Evolutionary conservation across 2,888 invertebrate genomes (phyloP), one percentile per base, ranked within the genome.

Genomic region (Deladenus siricidicola): DNA sequence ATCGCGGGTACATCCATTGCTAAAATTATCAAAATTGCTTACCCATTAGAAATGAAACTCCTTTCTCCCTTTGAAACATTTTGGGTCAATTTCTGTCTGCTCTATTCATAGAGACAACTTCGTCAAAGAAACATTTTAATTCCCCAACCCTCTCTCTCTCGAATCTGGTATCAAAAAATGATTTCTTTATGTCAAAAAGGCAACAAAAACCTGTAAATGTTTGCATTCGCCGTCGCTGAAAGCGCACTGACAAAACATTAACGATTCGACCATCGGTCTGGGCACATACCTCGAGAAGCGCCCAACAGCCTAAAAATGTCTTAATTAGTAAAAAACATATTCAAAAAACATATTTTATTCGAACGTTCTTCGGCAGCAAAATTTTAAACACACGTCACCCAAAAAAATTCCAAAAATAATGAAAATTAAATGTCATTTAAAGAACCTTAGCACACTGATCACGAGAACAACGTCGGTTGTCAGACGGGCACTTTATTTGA

Each of bases 201-300:
- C n/a, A n/a, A n/a, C n/a, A n/a, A n/a, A n/a, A n/a, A n/a, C 75
- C 71, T 75, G 75, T 42, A 64, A 62, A 8, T 57, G 50, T 14
- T 66, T 54, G 67, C 75, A 75, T 3, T 58, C 60, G 28, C 57
- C 56, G 58, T 75, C 75, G 26, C 61, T 58, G 8, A 67, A 59
- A 10, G 70, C 62, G 58, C 75, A 75, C 54, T 74, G 73, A 58
- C 75, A 75, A 56, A 75, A 75, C 69, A 72, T 71, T 23, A 76
- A 54, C 14, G 72, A 64, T 56, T 76, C 75, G 19, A 69, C 68
- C 6, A 74, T 52, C 1, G 63, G 57, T 14, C 63, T 66, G 28
- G 70, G 66, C 24, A 76, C 75, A 56, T 72, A 75, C 6, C 65
- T 63, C 14, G 73, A 64, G 57, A 75, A 75, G 43, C 75, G 59